These are phyloP conservation scores for Lophura nycthemera DNA, from an alignment of 2,113 vertebrate species.

Conservation along the genomic window DNA sequence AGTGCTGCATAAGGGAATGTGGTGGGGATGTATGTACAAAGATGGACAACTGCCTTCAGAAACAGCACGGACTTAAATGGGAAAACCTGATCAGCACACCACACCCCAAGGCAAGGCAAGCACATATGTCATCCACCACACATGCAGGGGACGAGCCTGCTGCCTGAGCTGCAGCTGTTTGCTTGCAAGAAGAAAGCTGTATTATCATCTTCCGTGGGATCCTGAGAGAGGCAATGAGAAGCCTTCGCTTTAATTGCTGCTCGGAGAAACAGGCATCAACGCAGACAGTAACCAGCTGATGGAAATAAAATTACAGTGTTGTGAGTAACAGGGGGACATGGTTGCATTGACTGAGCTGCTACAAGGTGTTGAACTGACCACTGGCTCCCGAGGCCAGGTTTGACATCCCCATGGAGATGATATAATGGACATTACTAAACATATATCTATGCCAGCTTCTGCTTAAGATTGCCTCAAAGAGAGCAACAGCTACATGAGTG, in stretches of 20 bases:
- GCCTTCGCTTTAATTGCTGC: neutral
- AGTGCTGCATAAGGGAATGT: neutral
- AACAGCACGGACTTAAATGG: neutral
- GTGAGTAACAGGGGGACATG: neutral
- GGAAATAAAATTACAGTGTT: neutral
- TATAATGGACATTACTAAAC: neutral
- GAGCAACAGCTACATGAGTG: neutral
- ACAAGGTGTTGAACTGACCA: neutral
- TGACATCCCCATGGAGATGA: neutral
- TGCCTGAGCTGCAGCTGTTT: neutral
- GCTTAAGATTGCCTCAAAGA: neutral
- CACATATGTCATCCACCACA: neutral
- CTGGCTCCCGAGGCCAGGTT: neutral
- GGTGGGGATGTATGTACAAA: neutral
- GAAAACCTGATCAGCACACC: neutral
- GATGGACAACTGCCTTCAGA: neutral
- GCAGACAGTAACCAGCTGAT: neutral
- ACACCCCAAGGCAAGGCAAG: neutral
- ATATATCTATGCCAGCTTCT: neutral
- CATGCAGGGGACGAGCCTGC: rapidly evolving
- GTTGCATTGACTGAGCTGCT: neutral
- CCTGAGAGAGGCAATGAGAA: neutral
- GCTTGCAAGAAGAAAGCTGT: neutral
- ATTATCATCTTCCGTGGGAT: neutral
- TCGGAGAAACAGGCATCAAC: neutral